Evolutionary conservation across 2,113 vertebrate genomes (phyloP).

Genomic region (Lucifuga dentata): DNA sequence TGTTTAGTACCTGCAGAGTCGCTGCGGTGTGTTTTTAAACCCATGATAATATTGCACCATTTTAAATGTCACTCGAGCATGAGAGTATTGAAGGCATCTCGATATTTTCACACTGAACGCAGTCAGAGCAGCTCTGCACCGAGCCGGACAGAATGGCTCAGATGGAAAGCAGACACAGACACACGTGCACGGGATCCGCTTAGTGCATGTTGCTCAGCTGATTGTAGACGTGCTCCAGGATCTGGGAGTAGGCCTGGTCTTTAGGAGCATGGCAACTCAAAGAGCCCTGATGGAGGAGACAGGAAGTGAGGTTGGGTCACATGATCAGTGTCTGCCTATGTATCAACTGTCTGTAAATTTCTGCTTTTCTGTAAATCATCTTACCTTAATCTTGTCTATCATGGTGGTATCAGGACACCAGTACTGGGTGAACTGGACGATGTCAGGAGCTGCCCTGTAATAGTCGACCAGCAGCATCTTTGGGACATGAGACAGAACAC

Average conservation of each 20-base stretch:
- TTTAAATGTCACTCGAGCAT: conserved; percentile 12
- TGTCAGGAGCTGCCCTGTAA: conserved; percentile 91
- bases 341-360: no score
- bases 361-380: neutral
- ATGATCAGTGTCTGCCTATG: no score
- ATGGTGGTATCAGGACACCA: conserved; percentile 93
- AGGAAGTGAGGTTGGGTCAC: neutral
- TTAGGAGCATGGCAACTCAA: conserved; percentile 93
- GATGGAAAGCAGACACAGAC: neutral
- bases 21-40: conserved; percentile 3
- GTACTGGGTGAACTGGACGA: conserved; percentile 90
- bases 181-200: conserved; percentile 18
- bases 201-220: conserved; percentile 83
- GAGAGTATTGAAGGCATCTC: conserved; percentile 55
- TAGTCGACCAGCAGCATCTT: conserved; percentile 94
- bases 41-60: conserved; percentile 18
- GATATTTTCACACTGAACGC: conserved; percentile 18
- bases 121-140: neutral
- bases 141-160: neutral
- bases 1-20: neutral
- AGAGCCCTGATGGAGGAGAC: conserved; percentile 84
- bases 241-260: conserved; percentile 90
- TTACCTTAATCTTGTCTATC: conserved; percentile 95
- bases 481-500: neutral
- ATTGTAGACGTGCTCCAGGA: conserved; percentile 92